Base-by-base conservation (phyloP, 2,888 invertebrate genomes). In the Hemicrepidius hirtus region DNA sequence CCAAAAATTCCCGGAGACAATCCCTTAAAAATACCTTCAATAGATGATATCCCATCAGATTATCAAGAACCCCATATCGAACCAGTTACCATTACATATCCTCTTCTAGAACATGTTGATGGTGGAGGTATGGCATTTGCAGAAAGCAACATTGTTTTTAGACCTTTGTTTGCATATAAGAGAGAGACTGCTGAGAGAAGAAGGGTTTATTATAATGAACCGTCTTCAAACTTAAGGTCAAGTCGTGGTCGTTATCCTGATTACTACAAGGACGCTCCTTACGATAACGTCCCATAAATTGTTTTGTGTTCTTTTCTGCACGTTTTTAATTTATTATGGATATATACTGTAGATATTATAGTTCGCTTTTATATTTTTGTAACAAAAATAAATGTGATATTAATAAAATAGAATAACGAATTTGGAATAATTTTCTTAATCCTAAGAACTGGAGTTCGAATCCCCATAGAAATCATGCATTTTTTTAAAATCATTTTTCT, bases 121-220 rank as follows among this genome's bases (percentile, higher is more conserved):
- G 32, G 7, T 7, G 59, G 24, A 16, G 71, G 71, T 65, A 59
- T 75, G 66, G 62, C 72, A 44, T 18, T 66, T 24, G 72, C 72
- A n/a, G 67, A 68, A 59, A 68, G 60, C 40, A 68, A 60, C 20
- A 67, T 72, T 6, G 70, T 75, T 4, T 75, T 75, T 12, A 41
- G 69, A 12, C 75, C 75, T 5, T 28, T 75, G 32, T 75, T 75
- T 21, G 18, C 60, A 1, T 73, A 73, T 20, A 59, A 69, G 18
- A 40, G 49, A n/a, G 60, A 62, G 18, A 68, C 46, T 12, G 68
- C 67, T 6, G 28, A 72, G 32, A 62, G 35, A 44, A 46, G 69
- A 46, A 59, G 59, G 21, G 13, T 63, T 16, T 66, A 60, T 35
- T 21, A 24, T 4, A 12, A 49, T 13, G 37, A 16, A n/a, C 18